Conservation (phyloP, 2,113 vertebrate species). For the Nycticryphes semicollaris region DNA sequence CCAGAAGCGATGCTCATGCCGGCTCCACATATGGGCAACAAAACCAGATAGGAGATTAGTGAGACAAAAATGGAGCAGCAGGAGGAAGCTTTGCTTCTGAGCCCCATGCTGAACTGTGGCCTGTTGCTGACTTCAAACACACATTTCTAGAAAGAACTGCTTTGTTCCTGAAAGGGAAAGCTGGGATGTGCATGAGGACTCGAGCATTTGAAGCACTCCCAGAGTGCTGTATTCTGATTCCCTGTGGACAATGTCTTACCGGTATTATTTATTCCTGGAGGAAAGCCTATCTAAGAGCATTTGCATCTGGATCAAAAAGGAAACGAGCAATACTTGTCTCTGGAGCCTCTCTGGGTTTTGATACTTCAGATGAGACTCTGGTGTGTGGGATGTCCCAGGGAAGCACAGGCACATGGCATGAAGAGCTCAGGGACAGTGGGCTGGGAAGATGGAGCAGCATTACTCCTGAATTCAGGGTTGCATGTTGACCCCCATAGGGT, state of each 20-base stretch:
- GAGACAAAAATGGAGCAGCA: background rate
- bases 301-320: background rate
- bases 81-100: background rate
- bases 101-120: accelerated
- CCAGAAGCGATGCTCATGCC: background rate
- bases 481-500: background rate
- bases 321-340: accelerated
- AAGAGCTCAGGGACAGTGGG: background rate
- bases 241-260: background rate
- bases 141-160: background rate
- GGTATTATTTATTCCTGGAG: background rate
- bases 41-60: background rate
- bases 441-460: background rate
- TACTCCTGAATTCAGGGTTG: background rate
- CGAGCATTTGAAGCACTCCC: background rate
- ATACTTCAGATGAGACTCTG: background rate
- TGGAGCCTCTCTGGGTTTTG: background rate
- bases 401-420: accelerated
- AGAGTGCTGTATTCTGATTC: accelerated
- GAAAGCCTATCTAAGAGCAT: background rate
- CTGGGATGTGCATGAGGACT: background rate
- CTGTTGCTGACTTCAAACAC: background rate
- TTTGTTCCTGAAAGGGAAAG: background rate
- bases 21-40: background rate
- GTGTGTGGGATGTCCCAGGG: accelerated